Percentiles rank a stretch among this genome's conserved stretches.
Conservation (phyloP, 1,140 invertebrate genomes). For the Anastrepha obliqua region DNA sequence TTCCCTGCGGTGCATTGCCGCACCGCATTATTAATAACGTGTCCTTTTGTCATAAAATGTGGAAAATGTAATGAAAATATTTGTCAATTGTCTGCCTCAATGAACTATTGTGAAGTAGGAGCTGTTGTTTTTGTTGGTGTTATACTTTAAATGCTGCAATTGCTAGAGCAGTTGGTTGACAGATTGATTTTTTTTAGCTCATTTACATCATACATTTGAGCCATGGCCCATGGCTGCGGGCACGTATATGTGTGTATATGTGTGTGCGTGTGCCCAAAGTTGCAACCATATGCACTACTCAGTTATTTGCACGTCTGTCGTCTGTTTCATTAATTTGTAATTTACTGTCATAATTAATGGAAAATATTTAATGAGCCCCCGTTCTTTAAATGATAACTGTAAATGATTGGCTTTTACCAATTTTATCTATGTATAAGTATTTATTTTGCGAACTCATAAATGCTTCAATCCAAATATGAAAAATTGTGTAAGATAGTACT, state of each 20-base stretch:
- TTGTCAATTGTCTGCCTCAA: conserved; percentile 31
- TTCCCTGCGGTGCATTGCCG: background rate
- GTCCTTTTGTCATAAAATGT: conserved; percentile 37
- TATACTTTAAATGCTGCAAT: too few species aligned
- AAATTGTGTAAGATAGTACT: too few species aligned
- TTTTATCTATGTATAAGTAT: too few species aligned
- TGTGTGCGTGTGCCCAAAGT: background rate
- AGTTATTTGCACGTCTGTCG: background rate
- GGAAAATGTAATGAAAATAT: conserved; percentile 47
- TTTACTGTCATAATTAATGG: conserved; percentile 35
- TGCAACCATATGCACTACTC: background rate
- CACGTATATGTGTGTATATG: background rate
- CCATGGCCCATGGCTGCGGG: background rate
- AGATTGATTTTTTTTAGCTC: background rate
- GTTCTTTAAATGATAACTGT: background rate
- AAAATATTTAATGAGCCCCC: background rate
- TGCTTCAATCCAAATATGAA: too few species aligned
- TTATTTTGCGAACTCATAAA: too few species aligned
- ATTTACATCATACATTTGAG: background rate
- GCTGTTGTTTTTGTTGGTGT: background rate
- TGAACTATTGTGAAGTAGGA: background rate
- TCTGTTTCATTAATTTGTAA: conserved; percentile 46
- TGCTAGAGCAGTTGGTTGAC: background rate
- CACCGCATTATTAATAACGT: conserved; percentile 25
- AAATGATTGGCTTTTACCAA: background rate